Evolutionary conservation across 2,113 vertebrate species (phyloP), one percentile per base, ranked within the genome.

Genomic region (Sebastes fasciatus): DNA sequence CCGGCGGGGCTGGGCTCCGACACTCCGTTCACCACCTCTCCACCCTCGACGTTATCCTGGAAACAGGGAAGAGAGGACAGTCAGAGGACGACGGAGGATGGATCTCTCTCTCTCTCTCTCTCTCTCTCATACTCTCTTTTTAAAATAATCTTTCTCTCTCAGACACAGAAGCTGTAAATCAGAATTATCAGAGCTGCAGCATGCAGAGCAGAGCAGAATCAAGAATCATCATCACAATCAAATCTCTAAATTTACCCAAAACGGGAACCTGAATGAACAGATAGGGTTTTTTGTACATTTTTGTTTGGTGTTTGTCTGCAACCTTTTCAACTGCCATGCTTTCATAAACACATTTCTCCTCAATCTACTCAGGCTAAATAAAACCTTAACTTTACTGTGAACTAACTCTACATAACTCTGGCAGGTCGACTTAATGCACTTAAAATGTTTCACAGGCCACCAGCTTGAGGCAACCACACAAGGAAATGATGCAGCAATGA

Each of bases 1-100:
- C 97, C 97, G 17, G 96, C 74, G 0, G 97, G 97, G 83, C 98
- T 99, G 76, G 97, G 95, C 86, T 99, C 97, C 65, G 97, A 95
- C 77, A 96, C 96, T 8, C 98, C 98, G 1, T 99, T 99, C 89
- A 98, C 97, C 92, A 96, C 96, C 69, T 98, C 97, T 0, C 88
- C 95, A 6, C 95, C 95, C 5, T 97, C 97, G 16, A 90, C 93
- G 2, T 91, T 95, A 54, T 98, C 97, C 94, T 96, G 95, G 95
- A 94, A 61, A 64, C 73, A 61, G 54, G 61, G 11, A 13, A n/a
- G 12, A 61, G 13, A 42, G 4, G 21, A 4, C 23, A 57, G 79
- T 84, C 48, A 85, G 82, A 60, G 55, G 9, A n/a, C 3, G 12
- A 11, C 46, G 0, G 26, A 0, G 51, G 49, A 48, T 0, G 40